Evolutionary conservation across 2,113 vertebrate genomes (phyloP).

Genomic region (Paraplagusia blochii): DNA sequence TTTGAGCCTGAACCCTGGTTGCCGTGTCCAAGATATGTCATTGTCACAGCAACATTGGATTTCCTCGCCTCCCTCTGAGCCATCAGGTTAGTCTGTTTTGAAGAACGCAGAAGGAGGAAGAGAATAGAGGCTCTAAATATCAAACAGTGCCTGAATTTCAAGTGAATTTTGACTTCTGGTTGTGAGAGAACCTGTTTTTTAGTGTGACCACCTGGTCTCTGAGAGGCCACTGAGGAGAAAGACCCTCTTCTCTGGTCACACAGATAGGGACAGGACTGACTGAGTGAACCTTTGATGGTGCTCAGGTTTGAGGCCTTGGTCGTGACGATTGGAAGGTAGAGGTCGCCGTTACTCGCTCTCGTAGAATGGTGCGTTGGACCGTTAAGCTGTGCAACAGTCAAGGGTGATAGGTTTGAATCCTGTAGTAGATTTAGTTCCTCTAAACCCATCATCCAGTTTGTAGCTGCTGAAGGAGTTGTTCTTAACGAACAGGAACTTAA

Average conservation of each 20-base stretch:
- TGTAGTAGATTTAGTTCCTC: no score
- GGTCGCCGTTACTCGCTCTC: slow-evolving; percentile 30
- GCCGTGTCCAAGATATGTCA: slow-evolving; percentile 75
- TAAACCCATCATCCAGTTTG: no score
- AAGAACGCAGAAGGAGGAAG: not conserved
- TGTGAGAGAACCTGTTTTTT: slow-evolving; percentile 52
- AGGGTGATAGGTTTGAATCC: not conserved
- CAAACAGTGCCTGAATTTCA: not conserved
- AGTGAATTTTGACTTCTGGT: no score
- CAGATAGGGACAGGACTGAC: slow-evolving; percentile 70
- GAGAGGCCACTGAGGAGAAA: slow-evolving; percentile 63
- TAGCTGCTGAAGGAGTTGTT: no score
- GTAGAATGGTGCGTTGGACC: slow-evolving; percentile 10
- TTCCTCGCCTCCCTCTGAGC: slow-evolving; percentile 59
- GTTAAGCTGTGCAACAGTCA: slow-evolving; percentile 44
- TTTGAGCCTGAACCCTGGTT: slow-evolving; percentile 17
- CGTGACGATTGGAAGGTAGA: slow-evolving; percentile 69
- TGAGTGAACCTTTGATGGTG: slow-evolving; percentile 52
- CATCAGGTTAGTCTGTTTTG: slow-evolving; percentile 55
- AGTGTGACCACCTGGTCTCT: slow-evolving; percentile 33
- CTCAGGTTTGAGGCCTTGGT: slow-evolving; percentile 48
- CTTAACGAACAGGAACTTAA: no score
- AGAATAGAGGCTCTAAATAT: not conserved
- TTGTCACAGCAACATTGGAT: slow-evolving; percentile 75
- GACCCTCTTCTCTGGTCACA: slow-evolving; percentile 62